Evolutionary conservation across 2,888 invertebrate species (phyloP).

Genomic region (Rhodophaea formosa): DNA sequence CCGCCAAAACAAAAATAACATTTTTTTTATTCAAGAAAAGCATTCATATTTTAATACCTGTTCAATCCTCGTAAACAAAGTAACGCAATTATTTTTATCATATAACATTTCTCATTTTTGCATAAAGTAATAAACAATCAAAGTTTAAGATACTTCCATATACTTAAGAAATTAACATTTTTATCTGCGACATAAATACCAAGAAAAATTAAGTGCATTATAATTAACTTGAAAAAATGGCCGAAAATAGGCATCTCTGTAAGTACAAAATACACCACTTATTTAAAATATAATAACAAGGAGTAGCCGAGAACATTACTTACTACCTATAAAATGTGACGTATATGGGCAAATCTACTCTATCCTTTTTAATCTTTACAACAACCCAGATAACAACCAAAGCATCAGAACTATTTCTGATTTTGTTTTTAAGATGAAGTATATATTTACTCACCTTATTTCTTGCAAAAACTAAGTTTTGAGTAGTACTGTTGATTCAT

Average conservation of each 20-base stretch:
- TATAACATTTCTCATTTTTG: no score
- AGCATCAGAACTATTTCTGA: neutral
- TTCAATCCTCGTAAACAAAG: no score
- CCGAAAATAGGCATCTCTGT: constrained; percentile 28
- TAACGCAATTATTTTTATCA: no score
- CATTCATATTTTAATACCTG: no score
- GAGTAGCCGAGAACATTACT: neutral
- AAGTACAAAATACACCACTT: constrained; percentile 26
- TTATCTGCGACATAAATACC: neutral
- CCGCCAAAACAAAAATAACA: no score
- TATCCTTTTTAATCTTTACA: neutral
- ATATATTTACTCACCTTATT: no score
- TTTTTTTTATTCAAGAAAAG: no score
- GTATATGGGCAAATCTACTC: neutral
- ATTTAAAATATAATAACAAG: neutral
- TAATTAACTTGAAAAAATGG: neutral
- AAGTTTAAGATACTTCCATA: neutral
- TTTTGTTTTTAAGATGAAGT: no score
- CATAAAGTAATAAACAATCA: no score
- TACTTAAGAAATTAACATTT: neutral
- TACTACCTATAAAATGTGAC: neutral
- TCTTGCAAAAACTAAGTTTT: no score
- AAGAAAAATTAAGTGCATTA: neutral
- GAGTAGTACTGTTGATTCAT: no score
- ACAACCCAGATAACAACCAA: neutral